A percentile compares a stretch with the other conserved stretches of the same genome.
phyloP scores from a whole-genome alignment of 1,140 invertebrate species.

The Brachionus calyciflorus region DNA sequence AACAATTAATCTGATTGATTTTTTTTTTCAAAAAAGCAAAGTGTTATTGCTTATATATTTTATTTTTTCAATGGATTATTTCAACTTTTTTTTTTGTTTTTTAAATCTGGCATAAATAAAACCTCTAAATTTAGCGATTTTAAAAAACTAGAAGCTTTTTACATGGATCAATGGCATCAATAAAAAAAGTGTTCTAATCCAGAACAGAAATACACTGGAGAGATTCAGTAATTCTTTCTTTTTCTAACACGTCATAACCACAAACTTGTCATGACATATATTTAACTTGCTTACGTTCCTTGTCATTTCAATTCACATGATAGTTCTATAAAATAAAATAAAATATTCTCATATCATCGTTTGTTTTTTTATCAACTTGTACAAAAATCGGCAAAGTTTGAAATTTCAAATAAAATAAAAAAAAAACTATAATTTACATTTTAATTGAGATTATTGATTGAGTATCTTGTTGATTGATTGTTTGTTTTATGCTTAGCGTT shows the following conservation, averaged over 20 bases:
- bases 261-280: conserved; percentile 12
- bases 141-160: conserved; percentile 10
- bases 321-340: neutral
- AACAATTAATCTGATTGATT: too few relatives aligned
- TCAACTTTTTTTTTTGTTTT: neutral
- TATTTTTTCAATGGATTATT: too few relatives aligned
- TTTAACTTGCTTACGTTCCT: neutral
- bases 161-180: conserved; percentile 23
- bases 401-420: conserved; percentile 23
- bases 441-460: conserved; percentile 40
- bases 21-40: too few relatives aligned
- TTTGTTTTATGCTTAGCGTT: conserved; percentile 40
- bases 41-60: too few relatives aligned
- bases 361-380: conserved; percentile 14
- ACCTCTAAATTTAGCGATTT: neutral
- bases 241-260: conserved; percentile 24
- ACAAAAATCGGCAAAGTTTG: conserved; percentile 11
- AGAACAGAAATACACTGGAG: neutral
- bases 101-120: neutral
- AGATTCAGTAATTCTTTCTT: too few relatives aligned
- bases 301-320: conserved; percentile 29
- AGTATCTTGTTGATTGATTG: conserved; percentile 43
- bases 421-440: conserved; percentile 40
- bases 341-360: neutral
- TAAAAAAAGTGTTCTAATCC: conserved; percentile 28